A percentile compares a stretch with the other conserved stretches of the same genome.
Evolutionary conservation across 2,888 invertebrate species (phyloP).

Genomic region (Yponomeuta sedellus): DNA sequence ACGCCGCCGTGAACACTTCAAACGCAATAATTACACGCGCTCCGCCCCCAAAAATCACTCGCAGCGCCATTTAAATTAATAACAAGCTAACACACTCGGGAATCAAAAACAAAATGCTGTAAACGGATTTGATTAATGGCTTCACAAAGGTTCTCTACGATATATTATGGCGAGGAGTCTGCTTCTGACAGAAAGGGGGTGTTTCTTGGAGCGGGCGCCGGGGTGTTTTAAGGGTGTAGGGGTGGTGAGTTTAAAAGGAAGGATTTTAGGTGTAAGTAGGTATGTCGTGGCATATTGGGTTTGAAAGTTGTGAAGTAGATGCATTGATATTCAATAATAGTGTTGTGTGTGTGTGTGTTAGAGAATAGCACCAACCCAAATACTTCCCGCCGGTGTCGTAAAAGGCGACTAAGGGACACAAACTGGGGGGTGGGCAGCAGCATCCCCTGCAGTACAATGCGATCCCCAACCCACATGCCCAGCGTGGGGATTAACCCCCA

Average conservation of each 20-base stretch:
- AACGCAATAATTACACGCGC: neutral
- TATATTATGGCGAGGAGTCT: conserved; percentile 40
- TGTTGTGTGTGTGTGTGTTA: too few species aligned
- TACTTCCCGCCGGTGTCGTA: too few species aligned
- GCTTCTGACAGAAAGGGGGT: conserved; percentile 17
- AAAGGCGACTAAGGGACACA: too few species aligned
- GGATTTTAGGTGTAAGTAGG: neutral
- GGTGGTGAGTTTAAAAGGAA: neutral
- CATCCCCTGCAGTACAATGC: too few species aligned
- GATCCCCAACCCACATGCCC: too few species aligned
- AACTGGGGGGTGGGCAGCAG: too few species aligned
- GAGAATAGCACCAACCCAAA: too few species aligned
- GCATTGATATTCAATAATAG: too few species aligned
- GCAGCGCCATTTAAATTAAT: neutral
- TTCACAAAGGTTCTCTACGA: conserved; percentile 58
- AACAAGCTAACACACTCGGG: conserved; percentile 13
- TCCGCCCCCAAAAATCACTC: neutral
- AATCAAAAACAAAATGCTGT: conserved; percentile 42
- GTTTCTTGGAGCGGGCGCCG: conserved; percentile 26
- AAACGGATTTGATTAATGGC: conserved; percentile 53
- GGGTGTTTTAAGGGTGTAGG: conserved; percentile 23
- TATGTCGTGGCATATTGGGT: neutral
- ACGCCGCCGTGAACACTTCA: neutral
- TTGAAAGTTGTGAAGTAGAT: neutral
- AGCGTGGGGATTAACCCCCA: too few species aligned